Evolutionary conservation across 1,140 invertebrate species (phyloP).

Genomic region (Caligus rogercresseyi): DNA sequence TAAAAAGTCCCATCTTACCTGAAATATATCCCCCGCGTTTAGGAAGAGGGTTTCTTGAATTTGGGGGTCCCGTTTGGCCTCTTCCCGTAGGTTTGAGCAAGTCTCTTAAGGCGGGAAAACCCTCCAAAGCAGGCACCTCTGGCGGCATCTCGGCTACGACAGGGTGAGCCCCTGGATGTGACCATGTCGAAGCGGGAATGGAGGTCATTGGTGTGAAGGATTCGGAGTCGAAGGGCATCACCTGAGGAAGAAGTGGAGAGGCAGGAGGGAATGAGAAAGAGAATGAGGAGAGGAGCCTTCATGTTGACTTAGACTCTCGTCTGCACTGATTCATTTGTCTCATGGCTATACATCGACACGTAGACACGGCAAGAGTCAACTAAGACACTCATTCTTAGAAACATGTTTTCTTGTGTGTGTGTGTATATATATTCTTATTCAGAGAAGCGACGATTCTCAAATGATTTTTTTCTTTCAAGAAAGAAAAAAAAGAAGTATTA

Average conservation of each 20-base stretch:
- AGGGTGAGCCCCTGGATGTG: neutral
- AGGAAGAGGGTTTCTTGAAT: conserved; percentile 2
- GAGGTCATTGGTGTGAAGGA: conserved; percentile 13
- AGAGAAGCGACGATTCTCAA: neutral
- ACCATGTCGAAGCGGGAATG: conserved; percentile 13
- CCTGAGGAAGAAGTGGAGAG: neutral
- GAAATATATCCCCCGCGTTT: conserved; percentile 11
- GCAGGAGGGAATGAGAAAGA: neutral
- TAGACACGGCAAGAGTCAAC: neutral
- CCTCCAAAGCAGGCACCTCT: neutral
- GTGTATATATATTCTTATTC: neutral
- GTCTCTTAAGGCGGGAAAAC: neutral
- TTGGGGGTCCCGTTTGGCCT: neutral
- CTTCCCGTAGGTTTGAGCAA: neutral
- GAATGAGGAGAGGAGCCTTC: neutral
- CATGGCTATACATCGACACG: neutral
- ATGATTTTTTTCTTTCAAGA: neutral
- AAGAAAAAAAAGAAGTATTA: neutral
- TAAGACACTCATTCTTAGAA: neutral
- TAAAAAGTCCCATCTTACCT: neutral
- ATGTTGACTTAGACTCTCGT: neutral
- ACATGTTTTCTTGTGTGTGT: neutral
- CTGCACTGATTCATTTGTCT: neutral
- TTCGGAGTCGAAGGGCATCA: neutral
- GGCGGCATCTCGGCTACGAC: neutral